Evolutionary conservation across 2,888 invertebrate genomes (phyloP).

Genomic region (Aphodius granarius): DNA sequence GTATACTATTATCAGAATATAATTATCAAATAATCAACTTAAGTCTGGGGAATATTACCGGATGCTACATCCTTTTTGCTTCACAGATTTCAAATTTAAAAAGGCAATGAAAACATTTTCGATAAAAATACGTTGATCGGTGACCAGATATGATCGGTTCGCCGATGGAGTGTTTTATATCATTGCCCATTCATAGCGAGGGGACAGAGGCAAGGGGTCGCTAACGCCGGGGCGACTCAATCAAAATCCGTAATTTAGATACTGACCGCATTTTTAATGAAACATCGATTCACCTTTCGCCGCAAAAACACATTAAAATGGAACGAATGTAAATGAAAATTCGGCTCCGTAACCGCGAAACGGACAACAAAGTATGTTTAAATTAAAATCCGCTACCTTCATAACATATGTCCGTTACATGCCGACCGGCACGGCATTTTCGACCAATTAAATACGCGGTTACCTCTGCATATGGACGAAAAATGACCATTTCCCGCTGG

Average conservation of each 20-base stretch:
- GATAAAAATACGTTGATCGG: background rate
- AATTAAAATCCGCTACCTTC: slow-evolving; percentile 29
- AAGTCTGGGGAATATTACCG: no score
- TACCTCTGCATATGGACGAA: background rate
- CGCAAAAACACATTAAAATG: slow-evolving; percentile 42
- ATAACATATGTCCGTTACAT: slow-evolving; percentile 22
- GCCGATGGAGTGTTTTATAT: slow-evolving; percentile 18
- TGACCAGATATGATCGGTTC: slow-evolving; percentile 6
- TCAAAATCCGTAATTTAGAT: slow-evolving; percentile 39
- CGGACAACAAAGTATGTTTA: slow-evolving; percentile 33
- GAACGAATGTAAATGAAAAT: slow-evolving; percentile 41
- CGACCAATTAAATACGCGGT: slow-evolving; percentile 1
- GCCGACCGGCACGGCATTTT: background rate
- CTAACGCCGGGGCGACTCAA: slow-evolving; percentile 26
- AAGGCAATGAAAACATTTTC: slow-evolving; percentile 18
- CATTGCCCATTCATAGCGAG: slow-evolving; percentile 1
- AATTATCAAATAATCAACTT: background rate
- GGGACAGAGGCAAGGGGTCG: background rate
- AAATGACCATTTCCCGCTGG: background rate
- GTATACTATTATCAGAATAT: background rate
- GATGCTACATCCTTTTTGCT: background rate
- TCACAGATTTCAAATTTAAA: background rate
- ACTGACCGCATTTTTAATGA: slow-evolving; percentile 42
- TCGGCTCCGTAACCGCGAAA: slow-evolving; percentile 39
- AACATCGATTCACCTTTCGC: slow-evolving; percentile 39